Base-by-base conservation (phyloP, 2,797 vertebrate genomes). In the Catharus ustulatus region DNA sequence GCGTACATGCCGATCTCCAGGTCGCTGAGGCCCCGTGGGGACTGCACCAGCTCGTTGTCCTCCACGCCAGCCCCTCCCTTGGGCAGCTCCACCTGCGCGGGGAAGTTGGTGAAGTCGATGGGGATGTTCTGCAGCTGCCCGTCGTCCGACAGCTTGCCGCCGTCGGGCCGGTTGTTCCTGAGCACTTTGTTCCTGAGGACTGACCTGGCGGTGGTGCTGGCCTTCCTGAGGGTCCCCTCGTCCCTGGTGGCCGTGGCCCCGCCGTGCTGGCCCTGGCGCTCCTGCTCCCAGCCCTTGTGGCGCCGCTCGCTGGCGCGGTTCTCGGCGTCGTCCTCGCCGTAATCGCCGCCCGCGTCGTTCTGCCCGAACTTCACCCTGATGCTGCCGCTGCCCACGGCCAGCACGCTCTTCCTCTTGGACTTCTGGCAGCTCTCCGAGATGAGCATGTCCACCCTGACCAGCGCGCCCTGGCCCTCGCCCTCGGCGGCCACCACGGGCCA, bases 1-100 rank as follows among this genome's bases (percentile, higher is more conserved):
- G 99, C 99, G 4, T 99, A 99, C 99, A 99, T 99, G 67, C 99
- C 99, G 1, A 99, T 99, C 98, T 99, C 99, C 94, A 99, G 97
- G 95, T 99, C 99, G 0, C 98, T 99, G 66, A 99, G 98, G 40
- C 99, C 98, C 3, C 98, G 98, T 0, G 98, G 95, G 0, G 98
- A 94, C 95, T 98, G 99, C 38, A 98, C 84, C 78, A 98, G 98
- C 91, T 98, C 98, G 1, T 40, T 72, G 3, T 98, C 98, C 18
- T 98, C 98, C 85, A 98, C 58, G 64, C 98, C 98, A 0, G 94
- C 96, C 1, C 96, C 98, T 5, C 97, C 98, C 29, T 96, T 97
- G 2, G 99, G 99, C 12, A 98, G 97, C 58, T 99, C 99, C 80
- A 98, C 98, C 54, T 98, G 99, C 3, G 98, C 98, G 0, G 99